Conservation (phyloP, 2,888 invertebrate genomes). For the Imbricaverruca yamaguchii region DNA sequence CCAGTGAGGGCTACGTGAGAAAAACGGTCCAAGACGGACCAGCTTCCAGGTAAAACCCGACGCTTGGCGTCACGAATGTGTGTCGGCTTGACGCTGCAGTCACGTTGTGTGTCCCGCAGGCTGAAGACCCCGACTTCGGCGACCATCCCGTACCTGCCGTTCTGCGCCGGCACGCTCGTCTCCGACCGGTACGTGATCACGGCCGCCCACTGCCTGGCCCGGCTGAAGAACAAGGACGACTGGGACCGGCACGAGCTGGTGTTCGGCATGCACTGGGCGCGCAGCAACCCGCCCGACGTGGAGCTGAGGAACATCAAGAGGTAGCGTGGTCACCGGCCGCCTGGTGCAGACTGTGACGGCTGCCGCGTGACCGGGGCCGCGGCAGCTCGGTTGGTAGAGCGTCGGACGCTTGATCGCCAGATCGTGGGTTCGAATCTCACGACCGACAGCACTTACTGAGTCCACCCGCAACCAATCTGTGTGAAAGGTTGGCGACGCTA, state of each 20-base stretch:
- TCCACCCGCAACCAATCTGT: too few relatives aligned
- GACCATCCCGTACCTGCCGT: not conserved
- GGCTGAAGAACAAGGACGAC: not conserved
- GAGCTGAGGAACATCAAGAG: not conserved
- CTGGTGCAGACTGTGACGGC: not conserved
- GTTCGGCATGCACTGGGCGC: slow-evolving; percentile 6
- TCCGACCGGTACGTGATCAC: not conserved
- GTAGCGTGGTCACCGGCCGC: not conserved
- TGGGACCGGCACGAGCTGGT: not conserved
- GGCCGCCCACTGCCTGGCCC: slow-evolving; percentile 15
- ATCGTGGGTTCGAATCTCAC: too few relatives aligned
- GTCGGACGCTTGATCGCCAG: too few relatives aligned
- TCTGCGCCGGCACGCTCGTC: not conserved
- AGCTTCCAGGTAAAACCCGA: too few relatives aligned
- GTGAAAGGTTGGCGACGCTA: too few relatives aligned
- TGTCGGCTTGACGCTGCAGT: too few relatives aligned
- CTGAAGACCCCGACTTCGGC: not conserved
- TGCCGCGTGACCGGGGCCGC: too few relatives aligned
- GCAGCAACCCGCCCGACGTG: slow-evolving; percentile 1
- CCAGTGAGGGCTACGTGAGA: too few relatives aligned
- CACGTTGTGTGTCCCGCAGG: not conserved
- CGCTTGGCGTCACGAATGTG: too few relatives aligned
- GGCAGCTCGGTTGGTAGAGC: too few relatives aligned
- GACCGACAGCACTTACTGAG: too few relatives aligned
- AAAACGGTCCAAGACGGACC: too few relatives aligned